Conservation (phyloP, 2,888 invertebrate genomes). For the Drosophila anomelani region DNA sequence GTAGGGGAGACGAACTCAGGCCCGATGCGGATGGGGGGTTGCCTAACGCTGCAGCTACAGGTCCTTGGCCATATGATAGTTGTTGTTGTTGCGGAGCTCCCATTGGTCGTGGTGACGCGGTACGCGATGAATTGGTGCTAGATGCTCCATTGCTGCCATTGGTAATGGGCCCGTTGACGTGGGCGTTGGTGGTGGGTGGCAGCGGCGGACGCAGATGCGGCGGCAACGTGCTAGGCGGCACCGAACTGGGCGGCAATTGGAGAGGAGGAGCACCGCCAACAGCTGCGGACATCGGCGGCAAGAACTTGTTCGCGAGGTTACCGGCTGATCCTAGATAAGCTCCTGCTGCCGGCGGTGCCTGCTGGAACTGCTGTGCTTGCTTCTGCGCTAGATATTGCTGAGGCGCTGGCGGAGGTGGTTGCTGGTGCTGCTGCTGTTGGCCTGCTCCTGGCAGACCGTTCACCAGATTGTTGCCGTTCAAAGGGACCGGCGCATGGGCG, state of each 20-base stretch:
- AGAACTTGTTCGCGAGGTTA: slow-evolving; percentile 54
- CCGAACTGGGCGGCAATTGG: slow-evolving; percentile 1
- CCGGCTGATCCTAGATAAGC: slow-evolving; percentile 39
- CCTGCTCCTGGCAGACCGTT: slow-evolving; percentile 63
- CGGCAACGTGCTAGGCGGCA: slow-evolving; percentile 63
- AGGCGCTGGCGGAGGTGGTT: slow-evolving; percentile 45
- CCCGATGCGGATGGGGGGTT: slow-evolving; percentile 9
- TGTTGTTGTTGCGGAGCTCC: slow-evolving; percentile 8
- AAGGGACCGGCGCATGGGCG: slow-evolving; percentile 14
- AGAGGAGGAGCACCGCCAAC: slow-evolving; percentile 4
- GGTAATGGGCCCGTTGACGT: slow-evolving; percentile 61
- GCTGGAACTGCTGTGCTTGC: slow-evolving; percentile 49
- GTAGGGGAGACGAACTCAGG: neutral
- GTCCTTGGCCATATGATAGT: slow-evolving; percentile 14
- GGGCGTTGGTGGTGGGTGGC: slow-evolving; percentile 38
- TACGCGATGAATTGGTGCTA: slow-evolving; percentile 83
- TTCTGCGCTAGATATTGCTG: slow-evolving; percentile 34
- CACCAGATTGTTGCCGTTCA: slow-evolving; percentile 51
- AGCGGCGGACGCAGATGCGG: slow-evolving; percentile 70
- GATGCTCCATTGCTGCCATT: slow-evolving; percentile 74
- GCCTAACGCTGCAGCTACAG: slow-evolving; percentile 12
- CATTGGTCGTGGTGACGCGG: slow-evolving; percentile 78
- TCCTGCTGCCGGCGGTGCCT: slow-evolving; percentile 36
- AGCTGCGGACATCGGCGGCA: slow-evolving; percentile 48
- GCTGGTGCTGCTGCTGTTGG: slow-evolving; percentile 43